Percentiles rank a stretch among this genome's conserved stretches.
phyloP scores from a whole-genome alignment of 1,140 invertebrate genomes.

The Cephus cinctus region DNA sequence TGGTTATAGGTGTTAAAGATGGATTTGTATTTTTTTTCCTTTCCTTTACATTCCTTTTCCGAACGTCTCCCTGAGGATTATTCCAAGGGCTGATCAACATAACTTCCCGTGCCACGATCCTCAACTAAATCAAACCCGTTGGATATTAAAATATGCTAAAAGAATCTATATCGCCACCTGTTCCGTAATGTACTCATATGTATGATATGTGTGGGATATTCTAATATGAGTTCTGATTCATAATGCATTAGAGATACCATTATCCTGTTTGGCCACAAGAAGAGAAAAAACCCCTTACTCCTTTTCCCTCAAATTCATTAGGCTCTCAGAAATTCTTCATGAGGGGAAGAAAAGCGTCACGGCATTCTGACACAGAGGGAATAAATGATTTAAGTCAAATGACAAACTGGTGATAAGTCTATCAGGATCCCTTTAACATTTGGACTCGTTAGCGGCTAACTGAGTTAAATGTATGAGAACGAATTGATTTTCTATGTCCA shows the following conservation, averaged over 20 bases:
- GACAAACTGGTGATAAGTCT: too few relatives aligned
- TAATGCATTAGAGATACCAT: slow-evolving; percentile 29
- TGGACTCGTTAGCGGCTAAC: too few relatives aligned
- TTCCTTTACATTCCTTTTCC: neutral
- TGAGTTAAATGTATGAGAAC: too few relatives aligned
- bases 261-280: neutral
- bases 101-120: slow-evolving; percentile 24
- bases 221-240: slow-evolving; percentile 43
- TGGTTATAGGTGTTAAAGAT: neutral
- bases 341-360: too few relatives aligned
- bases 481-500: too few relatives aligned
- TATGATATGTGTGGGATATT: slow-evolving; percentile 35
- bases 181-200: slow-evolving; percentile 42
- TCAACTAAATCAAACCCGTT: slow-evolving; percentile 30
- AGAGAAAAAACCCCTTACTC: too few relatives aligned
- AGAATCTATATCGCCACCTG: slow-evolving; percentile 39
- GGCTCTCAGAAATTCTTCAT: too few relatives aligned
- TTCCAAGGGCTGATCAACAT: neutral
- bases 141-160: slow-evolving; percentile 40
- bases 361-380: too few relatives aligned
- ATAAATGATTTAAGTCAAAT: too few relatives aligned
- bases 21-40: neutral
- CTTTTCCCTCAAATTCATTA: too few relatives aligned
- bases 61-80: neutral
- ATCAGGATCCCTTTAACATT: too few relatives aligned